Base-by-base conservation (phyloP, 2,797 vertebrate species). In the Cheirogaleus major region DNA sequence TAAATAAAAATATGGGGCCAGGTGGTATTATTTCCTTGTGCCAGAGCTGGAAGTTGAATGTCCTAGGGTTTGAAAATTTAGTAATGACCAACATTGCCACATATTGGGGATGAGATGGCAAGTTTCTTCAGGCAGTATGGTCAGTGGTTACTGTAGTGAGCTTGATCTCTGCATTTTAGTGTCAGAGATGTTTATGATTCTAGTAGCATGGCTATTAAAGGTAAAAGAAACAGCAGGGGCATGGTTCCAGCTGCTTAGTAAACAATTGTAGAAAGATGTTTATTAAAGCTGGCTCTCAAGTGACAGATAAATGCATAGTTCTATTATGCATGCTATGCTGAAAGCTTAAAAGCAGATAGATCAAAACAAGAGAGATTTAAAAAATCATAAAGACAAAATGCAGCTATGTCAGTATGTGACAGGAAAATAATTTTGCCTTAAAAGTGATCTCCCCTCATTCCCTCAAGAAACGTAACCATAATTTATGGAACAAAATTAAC, bases 371-470 rank as follows among this genome's bases (percentile, higher is more conserved):
- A 0, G 89, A 98, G 97, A 98, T 96, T 81, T 95, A 97, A 96
- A 98, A 98, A 97, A 93, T 96, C 97, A 97, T 95, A 86, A 98
- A 98, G 97, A 98, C 97, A 98, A 98, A 98, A 98, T 95, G 96
- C 43, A 97, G 83, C 87, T 94, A 95, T 91, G 90, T 90, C 91
- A 94, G 73, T 83, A 97, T 97, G 69, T 93, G 94, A 96, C 83
- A 97, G 76, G n/a, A 76, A 98, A 98, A 97, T 96, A 97, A 97
- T 95, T 98, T 98, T 97, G 84, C 69, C 93, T 98, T 95, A 92
- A 97, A 97, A 97, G 88, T 89, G 1, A 97, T 96, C 97, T 97
- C 95, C 20, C 65, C 30, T 45, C 43, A 50, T 25, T 25, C 45
- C 30, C 52, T 94, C 95, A 97, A 97, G 93, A 81, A 96, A 97